Conservation (phyloP, 2,113 vertebrate genomes). For the Sardina pilchardus region DNA sequence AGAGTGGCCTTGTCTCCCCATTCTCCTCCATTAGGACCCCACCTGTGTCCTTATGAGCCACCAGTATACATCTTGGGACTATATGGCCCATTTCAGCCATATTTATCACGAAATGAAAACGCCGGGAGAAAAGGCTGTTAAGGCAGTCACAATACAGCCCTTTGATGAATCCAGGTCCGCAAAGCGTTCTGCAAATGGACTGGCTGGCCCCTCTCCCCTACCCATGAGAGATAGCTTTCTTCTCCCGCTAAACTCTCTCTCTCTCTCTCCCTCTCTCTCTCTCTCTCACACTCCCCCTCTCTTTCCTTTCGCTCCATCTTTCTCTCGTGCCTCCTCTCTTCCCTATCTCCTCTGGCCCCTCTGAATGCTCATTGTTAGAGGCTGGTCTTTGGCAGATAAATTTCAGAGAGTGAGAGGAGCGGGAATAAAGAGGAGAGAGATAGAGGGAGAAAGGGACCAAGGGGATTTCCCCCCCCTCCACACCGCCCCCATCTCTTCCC, state of each 20-base stretch:
- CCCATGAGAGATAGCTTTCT: slow-evolving; percentile 18
- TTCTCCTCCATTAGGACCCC: not conserved
- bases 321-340: not conserved
- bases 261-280: slow-evolving; percentile 31
- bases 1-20: not conserved
- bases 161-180: not conserved
- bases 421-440: slow-evolving; percentile 51
- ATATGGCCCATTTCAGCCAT: not conserved
- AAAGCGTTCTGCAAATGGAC: not conserved
- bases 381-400: slow-evolving; percentile 67
- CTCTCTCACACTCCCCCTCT: slow-evolving; percentile 38
- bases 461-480: slow-evolving; percentile 55
- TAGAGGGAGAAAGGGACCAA: slow-evolving; percentile 55
- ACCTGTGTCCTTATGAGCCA: not conserved
- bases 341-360: slow-evolving; percentile 30
- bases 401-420: slow-evolving; percentile 56
- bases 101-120: not conserved
- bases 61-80: not conserved
- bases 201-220: slow-evolving; percentile 48
- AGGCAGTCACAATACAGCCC: not conserved
- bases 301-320: slow-evolving; percentile 37
- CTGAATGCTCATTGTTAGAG: slow-evolving; percentile 65
- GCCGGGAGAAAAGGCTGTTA: not conserved
- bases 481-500: not conserved
- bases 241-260: slow-evolving; percentile 33